Percentiles rank a stretch among this genome's conserved stretches.
Evolutionary conservation across 1,140 invertebrate species (phyloP).

Genomic region (Magallana angulata): DNA sequence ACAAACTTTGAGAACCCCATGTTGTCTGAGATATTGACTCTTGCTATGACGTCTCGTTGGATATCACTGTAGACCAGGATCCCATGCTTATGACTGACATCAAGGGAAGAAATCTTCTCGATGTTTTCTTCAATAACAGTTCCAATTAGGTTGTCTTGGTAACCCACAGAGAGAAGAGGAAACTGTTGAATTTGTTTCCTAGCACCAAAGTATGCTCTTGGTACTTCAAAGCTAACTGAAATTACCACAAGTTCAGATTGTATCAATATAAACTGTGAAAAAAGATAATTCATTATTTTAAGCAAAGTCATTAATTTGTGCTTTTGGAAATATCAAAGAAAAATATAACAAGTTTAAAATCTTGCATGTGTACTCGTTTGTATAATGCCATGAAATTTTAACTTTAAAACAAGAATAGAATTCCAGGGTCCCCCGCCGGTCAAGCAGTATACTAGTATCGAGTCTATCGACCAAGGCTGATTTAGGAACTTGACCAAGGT

Average conservation of each 20-base stretch:
- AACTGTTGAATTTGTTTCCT: conserved; percentile 8
- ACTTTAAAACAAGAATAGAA: no score
- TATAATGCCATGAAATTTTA: no score
- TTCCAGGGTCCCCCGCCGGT: no score
- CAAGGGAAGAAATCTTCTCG: background rate
- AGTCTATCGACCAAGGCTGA: no score
- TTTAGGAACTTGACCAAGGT: no score
- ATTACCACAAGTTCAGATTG: background rate
- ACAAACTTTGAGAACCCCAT: background rate
- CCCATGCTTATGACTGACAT: background rate
- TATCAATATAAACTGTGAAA: no score
- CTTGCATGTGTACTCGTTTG: no score
- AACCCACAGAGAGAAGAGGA: background rate
- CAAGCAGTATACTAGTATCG: no score
- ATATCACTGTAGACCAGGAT: background rate
- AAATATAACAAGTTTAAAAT: no score
- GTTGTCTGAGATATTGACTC: background rate
- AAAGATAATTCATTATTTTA: no score
- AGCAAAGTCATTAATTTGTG: no score
- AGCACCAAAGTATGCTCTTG: background rate
- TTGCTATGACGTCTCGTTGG: background rate
- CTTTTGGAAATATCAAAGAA: no score
- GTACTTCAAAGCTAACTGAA: background rate
- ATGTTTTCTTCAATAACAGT: conserved; percentile 3
- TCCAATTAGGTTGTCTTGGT: conserved; percentile 1